phyloP scores from a whole-genome alignment of 2,888 invertebrate species.

The Aporophyla lueneburgensis region DNA sequence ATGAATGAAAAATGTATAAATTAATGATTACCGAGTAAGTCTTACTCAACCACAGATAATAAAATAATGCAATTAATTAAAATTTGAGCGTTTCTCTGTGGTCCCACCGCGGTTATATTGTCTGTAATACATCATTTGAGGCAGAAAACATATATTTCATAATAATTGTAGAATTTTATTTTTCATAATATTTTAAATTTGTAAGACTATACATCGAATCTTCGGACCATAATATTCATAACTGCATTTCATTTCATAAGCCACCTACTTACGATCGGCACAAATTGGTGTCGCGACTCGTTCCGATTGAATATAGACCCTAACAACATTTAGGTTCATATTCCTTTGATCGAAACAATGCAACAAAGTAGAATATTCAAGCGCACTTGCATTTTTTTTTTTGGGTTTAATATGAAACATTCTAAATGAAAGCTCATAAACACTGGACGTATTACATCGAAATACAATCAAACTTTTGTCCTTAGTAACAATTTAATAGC shows the following conservation, averaged over 20 bases:
- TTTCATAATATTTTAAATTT: slow-evolving; percentile 31
- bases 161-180: slow-evolving; percentile 34
- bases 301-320: slow-evolving; percentile 20
- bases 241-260: slow-evolving; percentile 23
- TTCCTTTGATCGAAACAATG: slow-evolving; percentile 5
- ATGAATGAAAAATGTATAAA: background rate
- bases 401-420: slow-evolving; percentile 1
- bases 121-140: slow-evolving; percentile 27
- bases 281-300: slow-evolving; percentile 31
- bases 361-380: slow-evolving; percentile 16
- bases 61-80: slow-evolving; percentile 30
- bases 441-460: slow-evolving; percentile 34
- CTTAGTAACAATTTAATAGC: slow-evolving; percentile 1
- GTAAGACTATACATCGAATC: slow-evolving; percentile 47
- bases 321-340: slow-evolving; percentile 17
- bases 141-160: slow-evolving; percentile 44
- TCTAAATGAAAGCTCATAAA: slow-evolving; percentile 32
- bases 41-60: slow-evolving; percentile 14
- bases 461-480: background rate
- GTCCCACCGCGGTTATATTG: slow-evolving; percentile 57
- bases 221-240: slow-evolving; percentile 46
- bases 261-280: slow-evolving; percentile 1
- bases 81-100: slow-evolving; percentile 63
- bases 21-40: slow-evolving; percentile 17
- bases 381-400: slow-evolving; percentile 2